A percentile compares a stretch with the other conserved stretches of the same genome.
Conservation (phyloP, 1,140 invertebrate genomes). For the Aplysia californica region DNA sequence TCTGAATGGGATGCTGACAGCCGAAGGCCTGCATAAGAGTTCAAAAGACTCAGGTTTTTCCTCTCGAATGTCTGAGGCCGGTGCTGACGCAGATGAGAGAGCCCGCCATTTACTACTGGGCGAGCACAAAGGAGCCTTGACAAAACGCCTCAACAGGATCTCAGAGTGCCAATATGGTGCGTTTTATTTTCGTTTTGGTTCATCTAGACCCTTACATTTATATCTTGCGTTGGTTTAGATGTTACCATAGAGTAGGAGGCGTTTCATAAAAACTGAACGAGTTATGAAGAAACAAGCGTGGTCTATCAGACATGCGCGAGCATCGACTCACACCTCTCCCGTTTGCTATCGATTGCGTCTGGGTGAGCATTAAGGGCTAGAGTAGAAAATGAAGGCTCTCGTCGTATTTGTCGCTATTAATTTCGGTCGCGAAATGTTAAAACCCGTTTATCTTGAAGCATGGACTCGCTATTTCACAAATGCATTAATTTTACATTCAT, state of each 20-base stretch:
- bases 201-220: not conserved
- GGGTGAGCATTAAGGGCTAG: too few species aligned
- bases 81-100: slow-evolving; percentile 15
- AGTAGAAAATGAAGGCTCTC: too few species aligned
- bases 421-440: too few species aligned
- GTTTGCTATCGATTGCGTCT: not conserved
- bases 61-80: slow-evolving; percentile 21
- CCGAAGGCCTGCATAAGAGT: not conserved
- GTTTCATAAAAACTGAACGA: not conserved
- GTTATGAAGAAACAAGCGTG: not conserved
- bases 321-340: not conserved
- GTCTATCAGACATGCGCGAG: not conserved
- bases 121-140: not conserved
- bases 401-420: too few species aligned
- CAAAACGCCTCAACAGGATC: slow-evolving; percentile 21
- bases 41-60: slow-evolving; percentile 25
- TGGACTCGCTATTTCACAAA: too few species aligned
- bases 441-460: too few species aligned
- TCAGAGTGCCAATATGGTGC: slow-evolving; percentile 28
- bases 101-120: not conserved
- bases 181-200: slow-evolving; percentile 8
- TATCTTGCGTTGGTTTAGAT: not conserved
- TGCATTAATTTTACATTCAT: too few species aligned
- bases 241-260: not conserved
- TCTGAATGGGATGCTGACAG: slow-evolving; percentile 2